Base-by-base conservation (phyloP, 2,797 vertebrate species). In the Babyrousa celebensis region DNA sequence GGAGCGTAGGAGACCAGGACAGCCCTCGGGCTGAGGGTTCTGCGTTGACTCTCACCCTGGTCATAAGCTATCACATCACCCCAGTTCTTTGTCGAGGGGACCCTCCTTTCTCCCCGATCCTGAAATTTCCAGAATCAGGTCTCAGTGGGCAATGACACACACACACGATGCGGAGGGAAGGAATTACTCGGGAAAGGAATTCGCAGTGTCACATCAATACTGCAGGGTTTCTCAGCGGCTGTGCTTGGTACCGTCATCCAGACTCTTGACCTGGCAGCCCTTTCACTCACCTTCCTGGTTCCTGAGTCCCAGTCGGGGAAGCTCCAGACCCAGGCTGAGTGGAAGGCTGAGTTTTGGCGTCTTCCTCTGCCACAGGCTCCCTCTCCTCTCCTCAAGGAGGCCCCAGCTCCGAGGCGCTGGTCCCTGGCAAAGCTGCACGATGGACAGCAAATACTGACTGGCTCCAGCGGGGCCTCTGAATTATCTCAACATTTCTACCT, bases 201-300 rank as follows among this genome's bases (percentile, higher is more conserved):
- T n/a, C 5, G 0, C 27, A 29, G 83, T 1, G 11, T 56, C 40
- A 6, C 56, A 14, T n/a, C 84, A 90, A 75, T 83, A 95, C 89
- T 88, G 91, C 77, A 89, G 27, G n/a, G 23, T 1, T 94, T 94
- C 82, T 86, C 87, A 27, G 54, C 84, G 65, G 54, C 4, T 17
- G 56, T 71, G 60, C 91, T 75, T 67, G 43, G 36, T 8, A 40
- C 72, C 85, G 12, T 17, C n/a, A 6, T n/a, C 5, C 29, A 16
- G 70, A 67, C 20, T 8, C n/a, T 25, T 43, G 27, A 60, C 1
- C 2, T 27, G 23, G 62, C 36, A 23, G 62, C 2, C 70, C 43
- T 48, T 84, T 48, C 3, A 15, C 70, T 72, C 3, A 1, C 17
- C 10, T n/a, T 40, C 65, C 70, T 20, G 43, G 71, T 16, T 74